phyloP scores from a whole-genome alignment of 2,113 vertebrate genomes.

The Marcusenius ussheri region DNA sequence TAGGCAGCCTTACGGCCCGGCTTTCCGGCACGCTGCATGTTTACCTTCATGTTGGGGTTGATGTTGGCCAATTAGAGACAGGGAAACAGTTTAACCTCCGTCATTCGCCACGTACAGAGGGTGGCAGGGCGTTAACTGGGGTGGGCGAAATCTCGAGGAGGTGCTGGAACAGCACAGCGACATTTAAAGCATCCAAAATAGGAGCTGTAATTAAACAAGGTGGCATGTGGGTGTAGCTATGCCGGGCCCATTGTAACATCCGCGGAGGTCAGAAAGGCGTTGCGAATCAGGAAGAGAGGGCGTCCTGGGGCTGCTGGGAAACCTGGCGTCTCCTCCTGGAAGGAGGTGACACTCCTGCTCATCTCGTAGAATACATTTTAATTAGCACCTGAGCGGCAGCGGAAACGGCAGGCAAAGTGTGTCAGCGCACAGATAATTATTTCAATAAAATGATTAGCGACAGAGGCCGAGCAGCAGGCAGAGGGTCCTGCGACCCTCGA shows the following conservation, averaged over 20 bases:
- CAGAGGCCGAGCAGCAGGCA: not conserved
- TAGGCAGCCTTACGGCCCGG: constrained; percentile 79
- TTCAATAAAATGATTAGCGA: not conserved
- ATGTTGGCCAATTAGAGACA: constrained; percentile 82
- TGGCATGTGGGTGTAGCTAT: not conserved
- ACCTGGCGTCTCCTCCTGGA: not conserved
- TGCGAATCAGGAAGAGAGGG: not conserved
- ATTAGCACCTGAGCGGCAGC: not conserved
- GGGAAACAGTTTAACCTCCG: constrained; percentile 80
- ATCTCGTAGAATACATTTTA: not conserved
- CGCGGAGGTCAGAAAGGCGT: not conserved
- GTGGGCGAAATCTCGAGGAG: not conserved
- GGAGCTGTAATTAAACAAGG: not conserved
- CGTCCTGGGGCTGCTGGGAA: not conserved
- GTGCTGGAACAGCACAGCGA: not conserved
- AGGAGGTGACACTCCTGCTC: not conserved
- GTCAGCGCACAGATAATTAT: not conserved
- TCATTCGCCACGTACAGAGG: constrained; percentile 12
- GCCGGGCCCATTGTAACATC: not conserved
- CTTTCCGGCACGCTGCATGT: constrained; percentile 75
- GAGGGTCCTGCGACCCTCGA: not conserved
- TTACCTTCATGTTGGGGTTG: constrained; percentile 82
- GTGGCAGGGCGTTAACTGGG: not conserved
- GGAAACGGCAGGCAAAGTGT: not conserved
- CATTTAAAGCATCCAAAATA: not conserved